Evolutionary conservation across 2,113 vertebrate genomes (phyloP), one percentile per base, ranked within the genome.

Genomic region (Prionailurus bengalensis): DNA sequence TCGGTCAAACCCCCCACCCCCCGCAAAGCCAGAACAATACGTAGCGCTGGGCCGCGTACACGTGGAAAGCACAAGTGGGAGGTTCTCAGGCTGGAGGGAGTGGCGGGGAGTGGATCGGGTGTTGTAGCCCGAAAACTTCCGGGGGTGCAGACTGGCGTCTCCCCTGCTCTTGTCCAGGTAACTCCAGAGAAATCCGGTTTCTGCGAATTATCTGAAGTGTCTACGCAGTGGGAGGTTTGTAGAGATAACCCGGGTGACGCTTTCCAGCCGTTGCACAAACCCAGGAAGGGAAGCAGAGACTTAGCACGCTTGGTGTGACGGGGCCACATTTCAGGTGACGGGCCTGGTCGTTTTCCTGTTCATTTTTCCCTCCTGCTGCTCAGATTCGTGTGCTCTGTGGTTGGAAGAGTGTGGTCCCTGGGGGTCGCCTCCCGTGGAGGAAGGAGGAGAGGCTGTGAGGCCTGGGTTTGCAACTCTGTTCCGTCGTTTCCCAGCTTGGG

Each of bases 21-120:
- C 45, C 36, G 36, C 51, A n/a, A 63, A 74, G 61, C 5, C 33
- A 42, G 45, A 55, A 45, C 12, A 15, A 25, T 19, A 68, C 0
- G 1, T 3, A 5, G 27, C 31, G 39, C 31, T 16, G 17, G 27
- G 4, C 11, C 8, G 2, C 33, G 42, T 29, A 25, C 0, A 42
- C 73, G 14, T 39, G 17, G 21, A 83, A 79, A 8, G 19, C 51
- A 0, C 68, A 31, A 78, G 25, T 1, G 1, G 19, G 42, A 21
- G 25, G 5, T 29, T 36, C 36, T 70, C 5, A 29, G 36, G 65
- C 12, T 16, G 12, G 58, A 73, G 19, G 33, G 66, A 45, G 51
- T 1, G 1, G 4, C 4, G 19, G 29, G 42, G 21, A 39, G 14
- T 7, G 42, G 25, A 36, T 25, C 65, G 68, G 4, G 8, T 4